phyloP scores from a whole-genome alignment of 30 jellyfish, hydroid and myxozoan species.

The Sanderia malayensis region DNA sequence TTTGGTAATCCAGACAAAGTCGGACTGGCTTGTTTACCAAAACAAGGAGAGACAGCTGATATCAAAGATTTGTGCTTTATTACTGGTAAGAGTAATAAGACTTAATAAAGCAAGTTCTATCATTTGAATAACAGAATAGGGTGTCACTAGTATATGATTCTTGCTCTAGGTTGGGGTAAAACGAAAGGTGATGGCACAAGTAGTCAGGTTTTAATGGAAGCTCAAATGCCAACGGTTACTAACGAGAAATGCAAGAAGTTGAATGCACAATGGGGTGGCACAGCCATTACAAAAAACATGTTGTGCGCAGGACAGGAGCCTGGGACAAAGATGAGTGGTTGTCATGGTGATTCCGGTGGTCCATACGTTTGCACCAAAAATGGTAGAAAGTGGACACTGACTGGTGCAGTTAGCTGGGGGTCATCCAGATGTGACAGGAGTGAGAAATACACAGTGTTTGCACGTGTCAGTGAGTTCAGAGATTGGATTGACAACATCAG shows the following conservation, averaged over 20 bases:
- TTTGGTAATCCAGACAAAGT: constrained; percentile 28
- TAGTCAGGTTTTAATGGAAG: constrained; percentile 38
- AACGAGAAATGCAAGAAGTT: constrained; percentile 28
- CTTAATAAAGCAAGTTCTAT: no score
- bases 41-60: constrained; percentile 27
- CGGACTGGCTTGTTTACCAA: constrained; percentile 55
- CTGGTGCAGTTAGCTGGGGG: constrained; percentile 66
- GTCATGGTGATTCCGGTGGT: constrained; percentile 75
- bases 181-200: constrained; percentile 27
- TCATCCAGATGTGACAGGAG: constrained; percentile 22
- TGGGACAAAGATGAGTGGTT: constrained; percentile 51
- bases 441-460: constrained; percentile 58
- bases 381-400: constrained; percentile 8
- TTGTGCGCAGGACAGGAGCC: constrained; percentile 54
- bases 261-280: constrained; percentile 17
- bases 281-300: constrained; percentile 36
- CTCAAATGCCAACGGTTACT: constrained; percentile 44
- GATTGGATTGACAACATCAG: constrained; percentile 47
- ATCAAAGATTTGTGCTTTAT: background rate
- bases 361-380: constrained; percentile 60
- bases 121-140: no score
- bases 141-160: no score
- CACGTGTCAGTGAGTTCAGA: constrained; percentile 47
- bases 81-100: constrained; percentile 3
- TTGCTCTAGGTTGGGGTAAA: constrained; percentile 78